Base-by-base conservation (phyloP, 2,797 vertebrate species). In the Valencia hispanica region DNA sequence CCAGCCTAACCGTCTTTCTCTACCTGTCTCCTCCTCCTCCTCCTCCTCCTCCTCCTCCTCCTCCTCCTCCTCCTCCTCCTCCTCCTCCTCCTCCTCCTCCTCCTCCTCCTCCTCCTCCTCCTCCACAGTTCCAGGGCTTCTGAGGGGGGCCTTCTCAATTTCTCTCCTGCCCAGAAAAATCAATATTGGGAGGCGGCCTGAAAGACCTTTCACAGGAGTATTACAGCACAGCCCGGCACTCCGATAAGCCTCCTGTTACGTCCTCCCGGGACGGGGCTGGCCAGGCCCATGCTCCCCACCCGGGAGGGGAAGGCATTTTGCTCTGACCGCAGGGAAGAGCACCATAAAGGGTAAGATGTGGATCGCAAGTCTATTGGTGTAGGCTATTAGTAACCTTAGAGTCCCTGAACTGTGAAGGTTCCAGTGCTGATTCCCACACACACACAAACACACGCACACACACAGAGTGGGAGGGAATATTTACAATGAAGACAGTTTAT, bases 161-260 rank as follows among this genome's bases (percentile, higher is more conserved):
- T 94, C 85, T 84, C 89, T 92, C 83, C 90, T 91, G 88, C 90
- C 85, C 90, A 93, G 91, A 94, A 93, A 94, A 93, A 92, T 92
- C 84, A 92, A 92, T 94, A 95, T 94, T 95, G 95, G 93, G 95
- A 94, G 95, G 94, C 84, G 93, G 91, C 91, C 88, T 86, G 88
- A 90, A 86, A 93, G 92, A 89, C 92, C 94, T 96, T 96, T 96
- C 95, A 95, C 95, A 96, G 94, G 95, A 95, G 95, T 96, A 95
- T 96, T 95, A 95, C 89, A 95, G 93, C 92, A 94, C 94, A 95
- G 91, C 88, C 86, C 86, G 74, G 90, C 87, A 91, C 93, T 90
- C 92, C 86, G 94, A 95, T 95, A 95, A 94, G 94, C 95, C 93
- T 96, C 93, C 77, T 88, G 93, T 95, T 95, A 94, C 94, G 84